These are phyloP conservation scores for Plumapathes pennacea DNA, from an alignment of 92 coral and sea anemone species.

Conservation along the genomic window DNA sequence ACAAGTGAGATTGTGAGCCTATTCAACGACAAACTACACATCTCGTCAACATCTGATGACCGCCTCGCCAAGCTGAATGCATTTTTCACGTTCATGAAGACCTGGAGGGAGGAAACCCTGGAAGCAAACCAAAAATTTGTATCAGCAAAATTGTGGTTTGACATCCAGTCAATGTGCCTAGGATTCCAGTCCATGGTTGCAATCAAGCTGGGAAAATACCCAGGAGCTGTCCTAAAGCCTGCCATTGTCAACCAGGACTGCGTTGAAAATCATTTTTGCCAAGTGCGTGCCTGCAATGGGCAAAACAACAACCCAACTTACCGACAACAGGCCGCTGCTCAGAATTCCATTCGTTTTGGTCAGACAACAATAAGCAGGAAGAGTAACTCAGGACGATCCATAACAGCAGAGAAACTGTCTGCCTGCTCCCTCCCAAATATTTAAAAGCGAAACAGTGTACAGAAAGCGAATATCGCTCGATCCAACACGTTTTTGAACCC, in stretches of 20 bases:
- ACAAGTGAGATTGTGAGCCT: no score
- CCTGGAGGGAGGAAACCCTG: conserved; percentile 8
- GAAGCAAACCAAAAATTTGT: conserved; percentile 8
- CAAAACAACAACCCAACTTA: conserved; percentile 59
- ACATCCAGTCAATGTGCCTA: conserved; percentile 52
- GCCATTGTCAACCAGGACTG: conserved; percentile 71
- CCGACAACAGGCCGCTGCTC: conserved; percentile 29
- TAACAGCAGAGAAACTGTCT: no score
- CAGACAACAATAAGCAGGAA: conserved; percentile 45
- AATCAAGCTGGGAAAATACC: conserved; percentile 30
- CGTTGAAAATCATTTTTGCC: conserved; percentile 63
- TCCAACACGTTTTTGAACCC: no score
- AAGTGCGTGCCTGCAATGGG: conserved; percentile 53
- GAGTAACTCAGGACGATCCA: conserved; percentile 11
- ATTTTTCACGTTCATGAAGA: conserved; percentile 5
- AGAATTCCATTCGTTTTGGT: conserved; percentile 46
- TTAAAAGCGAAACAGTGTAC: no score
- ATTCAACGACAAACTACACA: conserved; percentile 7
- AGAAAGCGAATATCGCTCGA: no score
- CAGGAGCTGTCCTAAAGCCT: conserved; percentile 45
- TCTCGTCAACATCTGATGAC: neutral
- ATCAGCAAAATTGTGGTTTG: conserved; percentile 49
- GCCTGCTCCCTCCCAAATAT: no score
- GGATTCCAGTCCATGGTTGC: conserved; percentile 39
- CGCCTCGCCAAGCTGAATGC: neutral